Percentiles rank a stretch among this genome's conserved stretches.
phyloP scores from a whole-genome alignment of 2,113 vertebrate species.

The Xiphias gladius region DNA sequence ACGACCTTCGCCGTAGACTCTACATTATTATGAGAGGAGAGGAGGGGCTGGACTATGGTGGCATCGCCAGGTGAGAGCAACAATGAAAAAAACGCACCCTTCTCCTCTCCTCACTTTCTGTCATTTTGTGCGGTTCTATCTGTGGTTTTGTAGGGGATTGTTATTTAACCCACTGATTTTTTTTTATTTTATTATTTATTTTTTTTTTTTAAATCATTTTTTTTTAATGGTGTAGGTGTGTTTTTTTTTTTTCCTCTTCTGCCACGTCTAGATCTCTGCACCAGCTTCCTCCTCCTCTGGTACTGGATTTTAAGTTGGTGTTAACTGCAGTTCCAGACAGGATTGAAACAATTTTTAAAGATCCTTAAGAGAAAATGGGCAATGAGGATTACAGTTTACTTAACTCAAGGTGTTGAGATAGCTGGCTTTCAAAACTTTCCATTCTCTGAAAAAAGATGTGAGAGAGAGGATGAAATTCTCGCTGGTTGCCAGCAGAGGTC shows the following conservation, averaged over 20 bases:
- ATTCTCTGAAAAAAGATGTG: neutral
- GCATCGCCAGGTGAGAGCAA: slow-evolving; percentile 93
- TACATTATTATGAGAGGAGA: slow-evolving; percentile 99
- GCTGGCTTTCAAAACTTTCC: neutral
- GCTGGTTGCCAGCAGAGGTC: neutral
- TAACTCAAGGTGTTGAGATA: neutral
- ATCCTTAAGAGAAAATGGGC: neutral
- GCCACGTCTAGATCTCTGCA: neutral
- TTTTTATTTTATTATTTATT: no score
- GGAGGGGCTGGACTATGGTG: slow-evolving; percentile 97
- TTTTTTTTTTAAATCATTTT: neutral
- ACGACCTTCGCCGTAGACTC: slow-evolving; percentile 94
- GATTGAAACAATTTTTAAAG: neutral
- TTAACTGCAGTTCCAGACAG: neutral
- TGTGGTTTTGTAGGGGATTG: neutral
- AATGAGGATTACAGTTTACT: neutral
- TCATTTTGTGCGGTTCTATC: neutral
- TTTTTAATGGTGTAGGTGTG: slow-evolving; percentile 13
- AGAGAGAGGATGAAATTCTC: neutral
- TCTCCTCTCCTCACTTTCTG: no score
- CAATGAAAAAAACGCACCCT: neutral
- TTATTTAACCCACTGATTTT: neutral
- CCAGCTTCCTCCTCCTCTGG: slow-evolving; percentile 2
- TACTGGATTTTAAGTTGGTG: neutral
- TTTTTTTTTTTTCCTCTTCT: neutral